These are phyloP conservation scores for Ispidina lecontei DNA, from an alignment of 2,797 vertebrate genomes.

Conservation along the genomic window DNA sequence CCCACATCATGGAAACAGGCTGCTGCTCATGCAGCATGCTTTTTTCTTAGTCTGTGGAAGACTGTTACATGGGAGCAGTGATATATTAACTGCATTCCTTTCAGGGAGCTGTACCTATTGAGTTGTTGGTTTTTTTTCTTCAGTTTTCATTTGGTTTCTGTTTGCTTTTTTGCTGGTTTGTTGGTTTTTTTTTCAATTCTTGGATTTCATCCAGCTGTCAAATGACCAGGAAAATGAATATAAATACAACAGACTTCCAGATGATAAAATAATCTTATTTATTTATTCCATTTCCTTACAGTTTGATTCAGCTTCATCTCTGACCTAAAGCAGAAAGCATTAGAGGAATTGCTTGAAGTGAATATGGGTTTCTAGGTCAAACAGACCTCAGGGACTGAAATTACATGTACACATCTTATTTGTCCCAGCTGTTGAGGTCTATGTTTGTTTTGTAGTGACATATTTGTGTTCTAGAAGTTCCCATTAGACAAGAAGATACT, in stretches of 20 bases:
- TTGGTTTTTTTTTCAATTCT: background rate
- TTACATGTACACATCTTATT: background rate
- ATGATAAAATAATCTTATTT: background rate
- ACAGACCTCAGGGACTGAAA: slow-evolving; percentile 3
- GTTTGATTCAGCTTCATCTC: slow-evolving; percentile 6
- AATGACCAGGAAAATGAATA: background rate
- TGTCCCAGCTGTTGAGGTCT: slow-evolving; percentile 2
- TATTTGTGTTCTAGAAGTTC: background rate
- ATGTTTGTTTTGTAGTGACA: slow-evolving; percentile 1
- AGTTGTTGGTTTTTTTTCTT: background rate
- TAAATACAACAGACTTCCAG: background rate
- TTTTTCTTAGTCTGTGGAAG: background rate
- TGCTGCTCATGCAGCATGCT: background rate
- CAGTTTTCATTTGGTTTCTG: background rate
- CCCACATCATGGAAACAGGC: background rate
- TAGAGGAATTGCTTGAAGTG: background rate
- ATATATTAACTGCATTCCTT: background rate
- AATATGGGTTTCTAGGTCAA: slow-evolving; percentile 55
- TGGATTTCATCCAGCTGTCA: background rate
- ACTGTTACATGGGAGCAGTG: background rate
- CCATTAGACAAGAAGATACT: slow-evolving; percentile 1
- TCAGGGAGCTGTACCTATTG: background rate
- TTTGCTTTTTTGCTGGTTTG: background rate
- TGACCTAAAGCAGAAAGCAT: slow-evolving; percentile 14
- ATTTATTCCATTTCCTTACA: background rate